A percentile compares a stretch with the other conserved stretches of the same genome.
Conservation (phyloP, 1,140 invertebrate genomes). For the Vollenhovia emeryi region DNA sequence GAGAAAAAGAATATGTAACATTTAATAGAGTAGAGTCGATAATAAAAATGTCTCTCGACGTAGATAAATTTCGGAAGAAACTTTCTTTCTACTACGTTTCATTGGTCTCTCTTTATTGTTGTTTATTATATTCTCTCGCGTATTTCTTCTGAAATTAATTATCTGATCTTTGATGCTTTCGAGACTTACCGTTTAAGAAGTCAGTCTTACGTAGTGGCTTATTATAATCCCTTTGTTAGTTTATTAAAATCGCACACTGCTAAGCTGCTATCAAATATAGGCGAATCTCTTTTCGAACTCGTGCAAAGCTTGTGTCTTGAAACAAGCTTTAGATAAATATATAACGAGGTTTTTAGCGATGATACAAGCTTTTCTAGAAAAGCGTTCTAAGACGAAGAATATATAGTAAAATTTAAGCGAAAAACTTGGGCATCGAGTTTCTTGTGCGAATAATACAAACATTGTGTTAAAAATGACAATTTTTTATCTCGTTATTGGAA, state of each 20-base stretch:
- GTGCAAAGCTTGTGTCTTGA: not conserved
- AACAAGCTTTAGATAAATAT: not conserved
- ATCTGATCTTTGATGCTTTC: not conserved
- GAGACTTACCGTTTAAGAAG: not conserved
- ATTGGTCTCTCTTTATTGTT: not conserved
- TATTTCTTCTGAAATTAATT: conserved; percentile 17
- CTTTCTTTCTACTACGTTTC: not conserved
- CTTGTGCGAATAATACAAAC: not conserved
- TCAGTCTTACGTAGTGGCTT: not conserved
- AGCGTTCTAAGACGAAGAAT: not conserved
- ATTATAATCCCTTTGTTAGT: conserved; percentile 35
- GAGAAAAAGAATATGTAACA: not conserved
- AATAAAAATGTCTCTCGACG: not conserved
- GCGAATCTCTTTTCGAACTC: not conserved
- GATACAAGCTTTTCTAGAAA: too few relatives aligned
- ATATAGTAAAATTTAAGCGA: not conserved
- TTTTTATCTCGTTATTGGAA: not conserved
- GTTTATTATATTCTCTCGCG: not conserved
- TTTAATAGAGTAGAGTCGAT: not conserved
- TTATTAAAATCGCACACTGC: conserved; percentile 27
- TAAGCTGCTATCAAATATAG: conserved; percentile 12
- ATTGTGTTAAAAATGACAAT: not conserved
- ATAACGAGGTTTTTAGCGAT: not conserved
- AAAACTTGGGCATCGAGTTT: not conserved
- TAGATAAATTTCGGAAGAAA: not conserved